Evolutionary conservation across 2,888 invertebrate genomes (phyloP).

Genomic region (Polydrusus cervinus): DNA sequence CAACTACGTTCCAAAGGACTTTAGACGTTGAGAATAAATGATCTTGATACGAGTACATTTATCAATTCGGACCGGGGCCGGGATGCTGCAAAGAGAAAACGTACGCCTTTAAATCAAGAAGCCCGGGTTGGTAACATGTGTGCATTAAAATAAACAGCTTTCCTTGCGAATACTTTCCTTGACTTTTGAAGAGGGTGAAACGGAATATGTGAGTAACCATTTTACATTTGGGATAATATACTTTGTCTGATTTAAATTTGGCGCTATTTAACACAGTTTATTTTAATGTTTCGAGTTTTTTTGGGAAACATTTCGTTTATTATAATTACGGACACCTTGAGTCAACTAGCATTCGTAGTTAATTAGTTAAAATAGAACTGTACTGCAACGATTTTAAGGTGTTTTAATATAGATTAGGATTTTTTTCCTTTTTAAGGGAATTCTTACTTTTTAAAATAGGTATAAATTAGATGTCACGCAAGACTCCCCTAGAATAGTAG

Average conservation of each 20-base stretch:
- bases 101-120: slow-evolving; percentile 37
- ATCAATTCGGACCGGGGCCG: slow-evolving; percentile 40
- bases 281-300: neutral
- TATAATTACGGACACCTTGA: too few relatives aligned
- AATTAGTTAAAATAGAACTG: too few relatives aligned
- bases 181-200: slow-evolving; percentile 19
- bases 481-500: too few relatives aligned
- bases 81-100: slow-evolving; percentile 21
- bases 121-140: slow-evolving; percentile 36
- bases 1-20: slow-evolving; percentile 17
- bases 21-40: slow-evolving; percentile 42
- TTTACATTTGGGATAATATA: slow-evolving; percentile 14
- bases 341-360: too few relatives aligned
- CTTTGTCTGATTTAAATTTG: slow-evolving; percentile 2
- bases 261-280: slow-evolving; percentile 2
- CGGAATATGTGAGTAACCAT: slow-evolving; percentile 11
- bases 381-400: too few relatives aligned
- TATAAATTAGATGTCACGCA: too few relatives aligned
- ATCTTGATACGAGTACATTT: slow-evolving; percentile 42
- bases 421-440: too few relatives aligned
- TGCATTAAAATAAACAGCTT: slow-evolving; percentile 41
- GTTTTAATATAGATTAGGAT: too few relatives aligned
- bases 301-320: neutral
- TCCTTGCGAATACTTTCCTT: slow-evolving; percentile 28
- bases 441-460: too few relatives aligned